Evolutionary conservation across 2,888 invertebrate species (phyloP).

Genomic region (Fragum whitleyi): DNA sequence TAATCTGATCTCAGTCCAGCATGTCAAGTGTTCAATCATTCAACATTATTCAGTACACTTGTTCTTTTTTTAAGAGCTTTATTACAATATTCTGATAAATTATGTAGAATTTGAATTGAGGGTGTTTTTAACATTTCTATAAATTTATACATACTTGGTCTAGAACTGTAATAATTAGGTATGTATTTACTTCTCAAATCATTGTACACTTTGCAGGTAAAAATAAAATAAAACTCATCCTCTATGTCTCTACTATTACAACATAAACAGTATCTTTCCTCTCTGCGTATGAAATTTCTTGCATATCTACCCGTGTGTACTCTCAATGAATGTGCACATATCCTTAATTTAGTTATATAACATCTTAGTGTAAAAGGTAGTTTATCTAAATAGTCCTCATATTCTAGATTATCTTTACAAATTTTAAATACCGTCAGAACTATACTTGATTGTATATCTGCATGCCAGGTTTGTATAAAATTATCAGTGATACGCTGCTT

Average conservation of each 20-base stretch:
- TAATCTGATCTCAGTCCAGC: too few species aligned
- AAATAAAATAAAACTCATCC: not conserved
- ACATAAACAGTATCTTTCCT: not conserved
- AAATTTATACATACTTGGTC: too few species aligned
- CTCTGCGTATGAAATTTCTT: not conserved
- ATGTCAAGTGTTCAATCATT: too few species aligned
- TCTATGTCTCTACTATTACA: not conserved
- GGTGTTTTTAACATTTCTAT: too few species aligned
- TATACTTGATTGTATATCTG: slow-evolving; percentile 2
- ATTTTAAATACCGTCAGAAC: slow-evolving; percentile 1
- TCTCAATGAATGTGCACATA: not conserved
- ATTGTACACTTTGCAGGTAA: not conserved
- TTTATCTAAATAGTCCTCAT: not conserved
- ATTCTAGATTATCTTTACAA: not conserved
- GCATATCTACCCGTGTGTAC: slow-evolving; percentile 6
- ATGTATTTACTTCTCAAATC: not conserved
- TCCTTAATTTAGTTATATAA: not conserved
- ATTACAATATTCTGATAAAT: too few species aligned
- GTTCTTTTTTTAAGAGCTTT: too few species aligned
- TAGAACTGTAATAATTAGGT: too few species aligned
- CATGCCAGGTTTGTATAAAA: slow-evolving; percentile 17
- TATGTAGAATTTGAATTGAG: too few species aligned
- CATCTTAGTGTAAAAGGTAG: not conserved
- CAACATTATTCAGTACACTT: too few species aligned
- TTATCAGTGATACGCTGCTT: slow-evolving; percentile 14